Evolutionary conservation across 1,140 invertebrate genomes (phyloP), one percentile per base, ranked within the genome.

Genomic region (Carposina sasakii): DNA sequence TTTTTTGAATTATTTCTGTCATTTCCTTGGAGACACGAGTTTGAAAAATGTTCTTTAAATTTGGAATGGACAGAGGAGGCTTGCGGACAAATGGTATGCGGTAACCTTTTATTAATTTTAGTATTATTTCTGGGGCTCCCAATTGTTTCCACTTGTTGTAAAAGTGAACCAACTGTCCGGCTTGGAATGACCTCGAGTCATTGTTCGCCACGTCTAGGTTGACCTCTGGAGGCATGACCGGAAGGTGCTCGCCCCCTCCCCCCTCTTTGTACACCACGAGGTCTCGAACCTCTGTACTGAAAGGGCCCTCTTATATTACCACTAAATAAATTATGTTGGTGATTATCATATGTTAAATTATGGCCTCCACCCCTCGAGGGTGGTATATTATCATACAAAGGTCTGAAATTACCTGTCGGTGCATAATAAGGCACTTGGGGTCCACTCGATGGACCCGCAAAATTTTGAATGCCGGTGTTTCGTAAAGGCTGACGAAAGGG

Each of bases 31-130:
- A 41, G 12, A 8, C 21, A 8, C 6, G 3, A 13, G 20, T 23
- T 4, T 9, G 2, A n/a, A 10, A 41, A 2, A 3, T 3, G 15
- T 41, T 24, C 4, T n/a, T 24, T 3, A 41, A 24, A n/a, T n/a
- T 23, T 16, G 34, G 34, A 5, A 8, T 5, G 6, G 24, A 15
- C 3, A 22, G 39, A 2, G 21, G 39, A 3, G 39, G 39, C 13
- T 41, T 41, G 10, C 13, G 3, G 3, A n/a, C n/a, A 41, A 41
- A 22, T n/a, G 39, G 22, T 41, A 41, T n/a, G n/a, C n/a, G n/a
- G n/a, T n/a, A n/a, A n/a, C 21, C 39, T 16, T 22, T 24, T 41
- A 15, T 23, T 41, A 41, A 23, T 13, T 24, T 3, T 24, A 41
- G 13, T n/a, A 41, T 3, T 9, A 10, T 15, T 2, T 23, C 24